Evolutionary conservation across 2,888 invertebrate genomes (phyloP), one percentile per base, ranked within the genome.

Genomic region (Leucozona laternaria): DNA sequence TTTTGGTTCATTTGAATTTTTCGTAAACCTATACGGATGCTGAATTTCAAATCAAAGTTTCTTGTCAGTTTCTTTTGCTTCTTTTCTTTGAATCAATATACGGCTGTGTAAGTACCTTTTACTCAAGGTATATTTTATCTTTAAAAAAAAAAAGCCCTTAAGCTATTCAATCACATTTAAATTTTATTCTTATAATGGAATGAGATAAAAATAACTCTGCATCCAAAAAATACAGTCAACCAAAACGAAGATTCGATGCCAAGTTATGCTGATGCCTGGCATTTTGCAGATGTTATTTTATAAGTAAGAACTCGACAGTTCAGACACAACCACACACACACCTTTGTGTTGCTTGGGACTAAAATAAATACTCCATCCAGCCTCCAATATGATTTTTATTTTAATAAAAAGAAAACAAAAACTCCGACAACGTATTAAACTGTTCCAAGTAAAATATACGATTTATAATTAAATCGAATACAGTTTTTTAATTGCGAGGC

Each of bases 271-370:
- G 82, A 73, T 78, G 82, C 68, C 58, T 53, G 60, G 68, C 78
- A 78, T 68, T 82, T 78, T 78, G 78, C 78, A 77, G 82, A 82
- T 82, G 77, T 78, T 82, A 66, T 78, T 66, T 66, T 68, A 62
- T 34, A 28, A 55, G 31, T 34, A 57, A 31, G 34, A 57, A 57
- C 28, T 34, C 57, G n/a, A n/a, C n/a, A n/a, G n/a, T 31, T 6
- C 28, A 28, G 5, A 28, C 28, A 31, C n/a, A 28, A n/a, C n/a
- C 43, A 60, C n/a, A 82, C 78, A 78, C 20, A 82, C 82, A 78
- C 71, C 64, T 77, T 66, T 72, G 53, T 72, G 66, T 82, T 77
- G n/a, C 7, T 82, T 68, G 20, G 20, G 78, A 78, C 73, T 72
- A 82, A 82, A 82, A 78, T 78, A 82, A 82, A 53, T 58, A 22